Evolutionary conservation across 2,797 vertebrate genomes (phyloP).

Genomic region (Rhyacichthys aspro): DNA sequence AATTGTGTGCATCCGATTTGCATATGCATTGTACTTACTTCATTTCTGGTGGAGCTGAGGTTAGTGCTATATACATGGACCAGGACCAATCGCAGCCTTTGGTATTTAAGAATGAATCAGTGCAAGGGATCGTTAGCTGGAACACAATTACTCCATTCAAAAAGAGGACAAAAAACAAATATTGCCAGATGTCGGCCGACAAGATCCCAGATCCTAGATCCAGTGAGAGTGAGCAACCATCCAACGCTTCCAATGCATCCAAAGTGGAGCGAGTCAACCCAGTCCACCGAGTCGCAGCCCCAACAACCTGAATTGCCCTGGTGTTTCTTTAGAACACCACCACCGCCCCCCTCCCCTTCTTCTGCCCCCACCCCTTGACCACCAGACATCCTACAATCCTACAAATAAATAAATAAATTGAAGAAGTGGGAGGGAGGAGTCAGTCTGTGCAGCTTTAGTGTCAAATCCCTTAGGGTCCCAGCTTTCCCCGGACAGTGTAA

Average conservation of each 20-base stretch:
- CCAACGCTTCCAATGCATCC: constrained; percentile 54
- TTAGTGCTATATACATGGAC: constrained; percentile 70
- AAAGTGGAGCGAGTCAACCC: constrained; percentile 47
- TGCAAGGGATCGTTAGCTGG: constrained; percentile 14
- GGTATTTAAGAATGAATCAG: constrained; percentile 51
- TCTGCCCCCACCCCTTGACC: constrained; percentile 47
- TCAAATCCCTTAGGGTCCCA: constrained; percentile 65
- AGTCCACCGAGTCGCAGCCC: constrained; percentile 55
- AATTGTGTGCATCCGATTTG: neutral
- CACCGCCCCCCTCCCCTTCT: constrained; percentile 8
- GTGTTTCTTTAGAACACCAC: constrained; percentile 44
- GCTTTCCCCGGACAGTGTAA: constrained; percentile 54
- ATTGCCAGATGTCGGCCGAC: constrained; percentile 41
- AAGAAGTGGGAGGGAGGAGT: constrained; percentile 64
- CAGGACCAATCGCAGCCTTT: constrained; percentile 64
- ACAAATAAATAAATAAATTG: constrained; percentile 50
- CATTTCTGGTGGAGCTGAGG: constrained; percentile 71
- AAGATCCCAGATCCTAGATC: constrained; percentile 32
- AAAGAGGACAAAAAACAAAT: constrained; percentile 8
- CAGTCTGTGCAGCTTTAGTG: constrained; percentile 56
- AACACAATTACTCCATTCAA: constrained; percentile 56
- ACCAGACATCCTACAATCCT: constrained; percentile 29
- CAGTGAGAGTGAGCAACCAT: constrained; percentile 39
- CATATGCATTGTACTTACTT: constrained; percentile 69
- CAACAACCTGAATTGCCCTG: constrained; percentile 62